Percentiles rank a stretch among this genome's conserved stretches.
Evolutionary conservation across 2,888 invertebrate genomes (phyloP).

Genomic region (Alsophila aescularia): DNA sequence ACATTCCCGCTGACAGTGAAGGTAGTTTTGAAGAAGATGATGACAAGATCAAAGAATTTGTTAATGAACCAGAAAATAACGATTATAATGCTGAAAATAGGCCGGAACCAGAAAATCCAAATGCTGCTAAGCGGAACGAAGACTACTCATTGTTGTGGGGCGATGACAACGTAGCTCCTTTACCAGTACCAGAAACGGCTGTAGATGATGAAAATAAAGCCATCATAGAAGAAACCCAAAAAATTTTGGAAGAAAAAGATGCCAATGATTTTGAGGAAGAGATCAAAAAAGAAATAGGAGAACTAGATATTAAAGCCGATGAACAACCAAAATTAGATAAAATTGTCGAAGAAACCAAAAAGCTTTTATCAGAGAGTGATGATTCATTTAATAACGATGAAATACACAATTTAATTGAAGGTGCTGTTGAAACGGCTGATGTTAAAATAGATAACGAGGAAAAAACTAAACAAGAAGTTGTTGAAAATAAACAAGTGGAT

Average conservation of each 20-base stretch:
- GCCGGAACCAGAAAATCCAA: constrained; percentile 20
- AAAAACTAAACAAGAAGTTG: neutral
- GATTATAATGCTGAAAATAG: constrained; percentile 20
- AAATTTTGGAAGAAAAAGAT: constrained; percentile 33
- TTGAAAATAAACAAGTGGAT: constrained; percentile 1
- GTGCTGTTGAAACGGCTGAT: constrained; percentile 1
- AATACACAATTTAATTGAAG: neutral
- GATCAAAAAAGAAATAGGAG: neutral
- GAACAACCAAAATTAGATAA: constrained; percentile 12
- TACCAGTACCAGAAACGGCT: constrained; percentile 28
- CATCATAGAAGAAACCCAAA: constrained; percentile 28
- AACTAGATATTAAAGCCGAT: neutral
- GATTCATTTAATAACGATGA: constrained; percentile 18
- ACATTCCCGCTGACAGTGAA: constrained; percentile 6
- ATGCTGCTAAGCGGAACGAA: constrained; percentile 13
- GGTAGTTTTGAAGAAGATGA: constrained; percentile 14
- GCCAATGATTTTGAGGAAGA: constrained; percentile 20
- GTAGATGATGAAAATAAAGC: constrained; percentile 26
- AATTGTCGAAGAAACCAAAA: constrained; percentile 31
- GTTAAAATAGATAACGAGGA: constrained; percentile 12
- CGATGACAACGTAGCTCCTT: constrained; percentile 33
- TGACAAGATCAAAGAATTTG: constrained; percentile 21
- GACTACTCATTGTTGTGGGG: constrained; percentile 39
- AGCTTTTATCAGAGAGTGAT: constrained; percentile 19
- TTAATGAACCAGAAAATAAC: constrained; percentile 24